Evolutionary conservation across 2,113 vertebrate species (phyloP).

Genomic region (Tretioscincus oriximinensis): DNA sequence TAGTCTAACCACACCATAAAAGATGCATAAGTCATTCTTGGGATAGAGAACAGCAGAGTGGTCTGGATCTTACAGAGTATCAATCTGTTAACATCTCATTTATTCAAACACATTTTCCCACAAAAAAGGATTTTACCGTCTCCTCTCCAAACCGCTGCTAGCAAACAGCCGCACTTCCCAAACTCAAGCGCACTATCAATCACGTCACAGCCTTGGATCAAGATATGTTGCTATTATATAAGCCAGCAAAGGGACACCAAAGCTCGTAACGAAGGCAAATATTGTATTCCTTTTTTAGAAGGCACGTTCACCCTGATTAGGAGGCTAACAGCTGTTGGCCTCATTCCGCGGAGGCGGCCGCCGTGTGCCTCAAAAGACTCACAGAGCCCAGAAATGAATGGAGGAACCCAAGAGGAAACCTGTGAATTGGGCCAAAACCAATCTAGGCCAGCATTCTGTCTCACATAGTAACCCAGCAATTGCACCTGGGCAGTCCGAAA

Average conservation of each 20-base stretch:
- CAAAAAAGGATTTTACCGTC: background rate
- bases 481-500: too few relatives aligned
- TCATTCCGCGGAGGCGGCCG: background rate
- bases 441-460: too few relatives aligned
- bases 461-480: too few relatives aligned
- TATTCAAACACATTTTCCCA: too few relatives aligned
- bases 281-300: background rate
- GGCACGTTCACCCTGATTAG: background rate
- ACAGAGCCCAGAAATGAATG: background rate
- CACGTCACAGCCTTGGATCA: too few relatives aligned
- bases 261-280: background rate
- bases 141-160: background rate
- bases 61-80: background rate
- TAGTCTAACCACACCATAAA: too few relatives aligned
- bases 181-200: background rate
- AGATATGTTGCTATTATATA: background rate
- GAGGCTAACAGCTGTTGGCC: slow-evolving; percentile 1
- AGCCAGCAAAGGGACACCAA: background rate
- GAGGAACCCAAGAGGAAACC: too few relatives aligned
- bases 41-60: too few relatives aligned
- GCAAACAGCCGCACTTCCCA: rapidly evolving
- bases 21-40: too few relatives aligned
- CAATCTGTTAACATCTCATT: background rate
- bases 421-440: too few relatives aligned
- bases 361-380: background rate